Percentiles rank a stretch among this genome's conserved stretches.
These are phyloP conservation scores for Formica selysi DNA, from an alignment of 1,140 invertebrate species.

Conservation along the genomic window DNA sequence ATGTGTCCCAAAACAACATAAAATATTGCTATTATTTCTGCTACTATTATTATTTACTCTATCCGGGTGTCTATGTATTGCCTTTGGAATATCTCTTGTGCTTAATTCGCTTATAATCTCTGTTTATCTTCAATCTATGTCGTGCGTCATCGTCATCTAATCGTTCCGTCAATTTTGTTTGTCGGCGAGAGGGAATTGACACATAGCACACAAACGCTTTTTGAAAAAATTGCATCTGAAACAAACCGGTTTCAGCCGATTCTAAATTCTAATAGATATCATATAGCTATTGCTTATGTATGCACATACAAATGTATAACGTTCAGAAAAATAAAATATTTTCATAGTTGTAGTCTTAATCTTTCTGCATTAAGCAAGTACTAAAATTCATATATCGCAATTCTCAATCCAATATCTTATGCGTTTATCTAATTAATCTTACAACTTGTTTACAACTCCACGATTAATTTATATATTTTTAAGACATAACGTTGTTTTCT, in stretches of 20 bases:
- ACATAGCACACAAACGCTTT: background rate
- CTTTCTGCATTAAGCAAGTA: background rate
- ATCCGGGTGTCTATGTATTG: background rate
- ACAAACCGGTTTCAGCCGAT: background rate
- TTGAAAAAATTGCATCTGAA: background rate
- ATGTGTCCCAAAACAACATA: no score
- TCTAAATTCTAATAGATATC: background rate
- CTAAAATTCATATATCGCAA: background rate
- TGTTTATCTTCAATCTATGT: background rate
- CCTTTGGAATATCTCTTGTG: background rate
- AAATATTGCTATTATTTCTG: no score
- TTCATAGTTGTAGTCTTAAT: background rate
- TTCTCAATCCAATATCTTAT: background rate
- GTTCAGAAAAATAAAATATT: background rate
- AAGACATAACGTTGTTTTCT: background rate
- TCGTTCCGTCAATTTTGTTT: background rate
- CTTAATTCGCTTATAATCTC: constrained; percentile 24
- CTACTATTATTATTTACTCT: no score
- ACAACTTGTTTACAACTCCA: background rate
- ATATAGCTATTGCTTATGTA: background rate
- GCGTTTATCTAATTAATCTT: constrained; percentile 1
- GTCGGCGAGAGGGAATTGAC: background rate
- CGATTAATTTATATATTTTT: background rate
- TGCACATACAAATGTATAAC: background rate
- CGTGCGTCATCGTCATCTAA: background rate